Base-by-base conservation (phyloP, 1,140 invertebrate genomes). In the Oncopodura yosiiana region DNA sequence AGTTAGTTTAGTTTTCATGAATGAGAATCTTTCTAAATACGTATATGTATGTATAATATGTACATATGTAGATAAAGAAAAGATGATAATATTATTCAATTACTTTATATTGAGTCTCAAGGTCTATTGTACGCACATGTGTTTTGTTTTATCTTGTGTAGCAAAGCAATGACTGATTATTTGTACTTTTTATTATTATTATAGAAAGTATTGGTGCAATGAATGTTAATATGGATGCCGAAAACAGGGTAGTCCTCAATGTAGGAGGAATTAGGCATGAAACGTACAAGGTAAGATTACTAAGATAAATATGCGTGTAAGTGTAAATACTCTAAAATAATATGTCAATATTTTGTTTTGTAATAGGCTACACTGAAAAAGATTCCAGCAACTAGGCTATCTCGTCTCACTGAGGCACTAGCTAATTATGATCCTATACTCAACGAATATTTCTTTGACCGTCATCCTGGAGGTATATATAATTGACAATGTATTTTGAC, bases 381-480 rank as follows among this genome's bases (percentile, higher is more conserved):
- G 73, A 94, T 95, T 66, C 91, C 91, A 32, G 91, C 90, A 32
- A 94, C 92, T 3, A 73, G 92, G 55, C 74, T 94, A 46, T 93
- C 88, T 19, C 73, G 87, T 44, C 76, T 94, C 38, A 94, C 90
- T 6, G 88, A 93, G 71, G 83, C 84, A 19, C 74, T 94, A 56
- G 88, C 84, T 64, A 95, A 95, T 72, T 96, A 96, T 73, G 92
- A 96, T 75, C 89, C 90, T 12, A 84, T 94, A 64, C 77, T 95
- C 59, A 95, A 95, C 73, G 94, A 98, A 73, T 98, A 96, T 77
- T 98, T 97, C 80, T 98, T 98, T 73, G 94, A 98, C 74, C 74
- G 94, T 60, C 94, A 98, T 76, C 94, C 94, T 0, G 93, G 92
- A 3, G 94, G 93, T 90, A 42, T 92, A 87, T 75, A 86, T 91